These are phyloP conservation scores for Mechanitis messenoides DNA, from an alignment of 2,888 invertebrate genomes.

Conservation along the genomic window DNA sequence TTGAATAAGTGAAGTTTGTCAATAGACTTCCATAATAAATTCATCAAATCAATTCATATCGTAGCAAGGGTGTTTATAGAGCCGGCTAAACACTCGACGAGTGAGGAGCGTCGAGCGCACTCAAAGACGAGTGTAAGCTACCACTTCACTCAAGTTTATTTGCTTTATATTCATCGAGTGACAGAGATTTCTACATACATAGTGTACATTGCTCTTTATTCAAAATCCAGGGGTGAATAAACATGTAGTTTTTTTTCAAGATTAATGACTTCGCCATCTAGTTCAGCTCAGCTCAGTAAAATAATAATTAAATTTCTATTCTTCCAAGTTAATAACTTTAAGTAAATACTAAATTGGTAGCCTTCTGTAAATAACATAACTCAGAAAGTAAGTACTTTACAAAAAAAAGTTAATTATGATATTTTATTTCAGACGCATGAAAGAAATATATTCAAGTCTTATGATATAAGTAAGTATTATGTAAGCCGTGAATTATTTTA, in stretches of 20 bases:
- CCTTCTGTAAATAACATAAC: no score
- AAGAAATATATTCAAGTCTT: no score
- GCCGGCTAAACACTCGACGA: constrained; percentile 58
- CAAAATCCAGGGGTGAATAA: constrained; percentile 5
- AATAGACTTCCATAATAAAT: constrained; percentile 20
- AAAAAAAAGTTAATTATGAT: no score
- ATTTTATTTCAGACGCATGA: no score
- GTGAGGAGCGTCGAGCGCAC: constrained; percentile 42
- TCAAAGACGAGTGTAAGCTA: constrained; percentile 57
- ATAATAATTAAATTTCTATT: no score
- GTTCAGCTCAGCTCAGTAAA: background rate
- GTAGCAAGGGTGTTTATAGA: constrained; percentile 56
- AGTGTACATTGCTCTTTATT: constrained; percentile 37
- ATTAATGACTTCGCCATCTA: background rate
- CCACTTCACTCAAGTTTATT: constrained; percentile 60
- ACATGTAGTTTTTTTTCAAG: background rate
- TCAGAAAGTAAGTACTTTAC: no score
- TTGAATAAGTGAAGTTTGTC: constrained; percentile 6
- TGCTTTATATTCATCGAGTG: constrained; percentile 59
- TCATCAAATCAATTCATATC: constrained; percentile 44
- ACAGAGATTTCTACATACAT: constrained; percentile 49
- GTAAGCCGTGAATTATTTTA: no score
- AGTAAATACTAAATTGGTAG: no score
- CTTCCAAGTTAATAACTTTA: no score
- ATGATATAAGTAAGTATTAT: no score